A percentile compares a stretch with the other conserved stretches of the same genome.
phyloP scores from a whole-genome alignment of 2,888 invertebrate genomes.

The Tethea ocularis region DNA sequence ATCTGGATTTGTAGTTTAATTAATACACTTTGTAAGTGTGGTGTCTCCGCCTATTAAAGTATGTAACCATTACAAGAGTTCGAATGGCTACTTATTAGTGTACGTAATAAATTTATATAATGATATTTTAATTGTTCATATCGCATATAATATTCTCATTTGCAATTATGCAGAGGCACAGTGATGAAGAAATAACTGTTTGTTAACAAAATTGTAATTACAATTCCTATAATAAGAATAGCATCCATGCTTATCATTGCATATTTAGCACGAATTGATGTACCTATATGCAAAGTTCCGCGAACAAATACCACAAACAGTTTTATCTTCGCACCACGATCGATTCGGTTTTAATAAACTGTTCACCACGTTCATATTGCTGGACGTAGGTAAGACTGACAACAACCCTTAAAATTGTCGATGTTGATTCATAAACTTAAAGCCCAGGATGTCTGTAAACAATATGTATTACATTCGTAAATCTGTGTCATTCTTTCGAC shows the following conservation, averaged over 20 bases:
- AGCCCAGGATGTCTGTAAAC: conserved; percentile 60
- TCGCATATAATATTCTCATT: conserved; percentile 52
- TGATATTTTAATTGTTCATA: conserved; percentile 68
- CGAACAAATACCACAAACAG: conserved; percentile 33
- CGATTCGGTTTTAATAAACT: conserved; percentile 28
- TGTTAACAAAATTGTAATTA: conserved; percentile 15
- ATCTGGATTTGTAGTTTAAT: conserved; percentile 81
- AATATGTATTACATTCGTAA: conserved; percentile 18
- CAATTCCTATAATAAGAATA: conserved; percentile 2
- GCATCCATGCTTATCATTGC: conserved; percentile 11
- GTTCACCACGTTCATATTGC: conserved; percentile 46
- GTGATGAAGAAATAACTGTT: conserved; percentile 35
- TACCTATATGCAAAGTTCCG: conserved; percentile 23
- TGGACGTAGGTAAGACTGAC: conserved; percentile 70
- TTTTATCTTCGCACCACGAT: conserved; percentile 41
- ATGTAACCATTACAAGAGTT: conserved; percentile 79
- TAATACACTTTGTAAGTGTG: conserved; percentile 81
- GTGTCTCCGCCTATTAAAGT: conserved; percentile 82
- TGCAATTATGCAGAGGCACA: conserved; percentile 47
- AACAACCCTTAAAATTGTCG: conserved; percentile 58
- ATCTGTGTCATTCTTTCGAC: not conserved
- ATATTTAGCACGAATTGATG: conserved; percentile 11
- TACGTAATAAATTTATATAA: conserved; percentile 75
- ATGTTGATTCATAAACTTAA: conserved; percentile 51
- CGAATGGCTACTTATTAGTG: conserved; percentile 79